Evolutionary conservation across 2,797 vertebrate species (phyloP).

Genomic region (Octomys mimax): DNA sequence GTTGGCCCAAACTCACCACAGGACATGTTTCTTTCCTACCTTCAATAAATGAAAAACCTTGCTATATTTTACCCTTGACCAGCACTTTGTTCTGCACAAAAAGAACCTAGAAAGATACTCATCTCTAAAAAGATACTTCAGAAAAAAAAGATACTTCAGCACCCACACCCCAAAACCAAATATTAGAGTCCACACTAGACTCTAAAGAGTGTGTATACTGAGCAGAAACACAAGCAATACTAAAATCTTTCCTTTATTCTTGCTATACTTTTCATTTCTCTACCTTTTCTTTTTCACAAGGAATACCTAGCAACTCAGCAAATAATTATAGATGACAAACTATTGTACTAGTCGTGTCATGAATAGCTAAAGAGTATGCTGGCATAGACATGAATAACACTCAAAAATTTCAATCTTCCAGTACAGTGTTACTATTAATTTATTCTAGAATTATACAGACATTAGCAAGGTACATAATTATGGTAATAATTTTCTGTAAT

Average conservation of each 20-base stretch:
- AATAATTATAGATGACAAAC: slow-evolving; percentile 81
- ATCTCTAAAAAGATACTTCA: background rate
- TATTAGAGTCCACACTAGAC: background rate
- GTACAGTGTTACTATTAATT: slow-evolving; percentile 73
- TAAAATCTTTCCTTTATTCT: slow-evolving; percentile 10
- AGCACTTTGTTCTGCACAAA: background rate
- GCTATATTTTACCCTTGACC: background rate
- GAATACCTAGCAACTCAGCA: slow-evolving; percentile 63
- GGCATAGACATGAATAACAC: slow-evolving; percentile 52
- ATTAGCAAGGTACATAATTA: slow-evolving; percentile 77
- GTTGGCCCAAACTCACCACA: background rate
- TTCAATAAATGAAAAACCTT: background rate
- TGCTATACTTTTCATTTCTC: background rate
- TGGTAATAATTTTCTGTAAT: slow-evolving; percentile 60
- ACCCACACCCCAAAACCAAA: background rate
- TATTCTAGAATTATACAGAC: slow-evolving; percentile 53
- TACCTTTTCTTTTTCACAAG: slow-evolving; percentile 1
- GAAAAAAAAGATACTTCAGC: background rate
- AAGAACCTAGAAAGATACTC: background rate
- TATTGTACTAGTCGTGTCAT: slow-evolving; percentile 67
- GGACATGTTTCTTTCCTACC: background rate
- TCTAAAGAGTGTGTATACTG: background rate
- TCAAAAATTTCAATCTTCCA: slow-evolving; percentile 29
- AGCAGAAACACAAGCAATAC: background rate
- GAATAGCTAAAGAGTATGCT: slow-evolving; percentile 72